Percentiles rank a stretch among this genome's conserved stretches.
Conservation (phyloP, 2,797 vertebrate genomes). For the Acropternis orthonyx region DNA sequence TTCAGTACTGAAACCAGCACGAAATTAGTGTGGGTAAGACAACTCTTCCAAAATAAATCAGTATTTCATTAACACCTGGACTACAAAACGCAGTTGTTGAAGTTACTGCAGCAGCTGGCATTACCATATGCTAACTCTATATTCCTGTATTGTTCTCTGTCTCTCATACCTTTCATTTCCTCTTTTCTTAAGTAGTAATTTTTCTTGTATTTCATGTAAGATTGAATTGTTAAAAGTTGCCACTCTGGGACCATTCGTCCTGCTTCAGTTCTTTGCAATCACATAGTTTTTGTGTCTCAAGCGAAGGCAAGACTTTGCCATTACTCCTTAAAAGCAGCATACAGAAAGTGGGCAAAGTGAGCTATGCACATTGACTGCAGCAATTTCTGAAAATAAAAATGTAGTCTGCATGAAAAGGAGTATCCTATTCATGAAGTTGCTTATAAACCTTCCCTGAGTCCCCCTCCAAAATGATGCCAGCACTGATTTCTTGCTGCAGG, state of each 20-base stretch:
- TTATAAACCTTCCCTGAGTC: background rate
- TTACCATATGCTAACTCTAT: background rate
- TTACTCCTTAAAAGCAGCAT: background rate
- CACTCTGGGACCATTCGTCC: background rate
- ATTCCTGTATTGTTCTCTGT: background rate
- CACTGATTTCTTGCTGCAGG: background rate
- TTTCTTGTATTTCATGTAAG: background rate
- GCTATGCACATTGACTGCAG: background rate
- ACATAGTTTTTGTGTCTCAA: background rate
- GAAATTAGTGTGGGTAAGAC: background rate
- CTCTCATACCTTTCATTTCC: background rate
- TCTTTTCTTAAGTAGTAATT: background rate
- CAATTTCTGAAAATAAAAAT: background rate
- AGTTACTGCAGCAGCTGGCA: background rate
- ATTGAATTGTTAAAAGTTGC: background rate
- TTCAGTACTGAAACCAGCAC: background rate
- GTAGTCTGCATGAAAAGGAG: background rate
- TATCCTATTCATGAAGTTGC: background rate
- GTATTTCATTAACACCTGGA: background rate
- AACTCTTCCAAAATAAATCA: background rate
- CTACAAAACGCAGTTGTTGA: background rate
- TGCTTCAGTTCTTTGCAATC: background rate
- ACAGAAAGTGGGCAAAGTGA: background rate
- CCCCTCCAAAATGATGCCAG: background rate
- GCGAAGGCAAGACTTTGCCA: background rate